These are phyloP conservation scores for Biston stratarius DNA, from an alignment of 2,888 invertebrate genomes.

Conservation along the genomic window DNA sequence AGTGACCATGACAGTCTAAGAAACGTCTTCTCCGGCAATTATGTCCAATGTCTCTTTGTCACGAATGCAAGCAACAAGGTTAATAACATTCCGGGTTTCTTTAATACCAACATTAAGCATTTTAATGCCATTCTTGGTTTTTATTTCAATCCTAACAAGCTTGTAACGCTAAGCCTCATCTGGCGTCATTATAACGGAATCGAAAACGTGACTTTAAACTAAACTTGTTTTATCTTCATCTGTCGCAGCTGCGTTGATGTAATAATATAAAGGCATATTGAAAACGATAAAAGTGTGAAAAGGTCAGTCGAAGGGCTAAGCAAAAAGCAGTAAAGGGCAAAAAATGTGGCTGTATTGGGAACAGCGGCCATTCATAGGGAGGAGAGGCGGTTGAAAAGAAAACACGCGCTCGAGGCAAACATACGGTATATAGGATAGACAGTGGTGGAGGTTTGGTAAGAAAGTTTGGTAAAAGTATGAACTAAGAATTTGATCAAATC, in stretches of 20 bases:
- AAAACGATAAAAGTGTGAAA: conserved; percentile 37
- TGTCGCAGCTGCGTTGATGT: conserved; percentile 42
- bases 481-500: no score
- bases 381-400: conserved; percentile 75
- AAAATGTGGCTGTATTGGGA: conserved; percentile 60
- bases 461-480: background rate
- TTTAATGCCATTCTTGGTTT: conserved; percentile 24
- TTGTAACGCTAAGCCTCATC: conserved; percentile 32
- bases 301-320: conserved; percentile 42
- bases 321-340: conserved; percentile 31
- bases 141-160: conserved; percentile 23
- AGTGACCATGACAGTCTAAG: conserved; percentile 23
- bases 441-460: conserved; percentile 7
- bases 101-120: conserved; percentile 26
- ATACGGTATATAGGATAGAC: conserved; percentile 4
- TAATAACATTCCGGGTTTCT: conserved; percentile 31
- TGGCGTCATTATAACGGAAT: conserved; percentile 58
- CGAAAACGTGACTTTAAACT: conserved; percentile 56
- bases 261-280: conserved; percentile 34
- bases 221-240: conserved; percentile 55
- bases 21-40: conserved; percentile 10
- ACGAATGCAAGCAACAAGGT: conserved; percentile 32
- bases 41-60: conserved; percentile 29
- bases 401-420: conserved; percentile 49
- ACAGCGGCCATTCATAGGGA: conserved; percentile 76